Conservation (phyloP, 2,888 invertebrate genomes). For the Spodoptera picta region DNA sequence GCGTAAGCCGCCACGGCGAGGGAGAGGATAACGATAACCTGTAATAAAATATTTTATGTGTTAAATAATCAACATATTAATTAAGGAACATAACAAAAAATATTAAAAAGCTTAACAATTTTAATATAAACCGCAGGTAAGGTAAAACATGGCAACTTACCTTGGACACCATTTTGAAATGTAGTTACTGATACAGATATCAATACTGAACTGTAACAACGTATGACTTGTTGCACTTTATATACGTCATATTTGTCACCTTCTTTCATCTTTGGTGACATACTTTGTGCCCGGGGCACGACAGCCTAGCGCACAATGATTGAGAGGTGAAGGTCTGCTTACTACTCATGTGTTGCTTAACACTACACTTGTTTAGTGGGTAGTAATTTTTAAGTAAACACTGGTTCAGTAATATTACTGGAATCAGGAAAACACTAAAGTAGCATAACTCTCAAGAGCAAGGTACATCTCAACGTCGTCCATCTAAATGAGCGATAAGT, state of each 20-base stretch:
- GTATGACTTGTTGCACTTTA: slow-evolving; percentile 67
- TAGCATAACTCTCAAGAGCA: too few species aligned
- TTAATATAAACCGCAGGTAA: background rate
- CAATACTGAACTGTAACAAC: slow-evolving; percentile 71
- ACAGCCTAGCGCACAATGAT: slow-evolving; percentile 8
- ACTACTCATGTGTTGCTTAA: slow-evolving; percentile 7
- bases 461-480: too few species aligned
- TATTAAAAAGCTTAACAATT: too few species aligned
- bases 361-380: background rate
- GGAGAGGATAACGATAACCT: slow-evolving; percentile 68
- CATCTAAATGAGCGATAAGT: too few species aligned
- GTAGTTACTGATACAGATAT: slow-evolving; percentile 71
- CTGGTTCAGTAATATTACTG: too few species aligned
- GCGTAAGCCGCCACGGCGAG: slow-evolving; percentile 70
- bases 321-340: slow-evolving; percentile 42
- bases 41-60: slow-evolving; percentile 23
- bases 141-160: slow-evolving; percentile 55
- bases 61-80: too few species aligned
- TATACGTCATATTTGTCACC: slow-evolving; percentile 70
- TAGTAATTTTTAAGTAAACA: too few species aligned
- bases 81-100: too few species aligned
- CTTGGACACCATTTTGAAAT: slow-evolving; percentile 79
- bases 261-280: slow-evolving; percentile 47
- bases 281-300: slow-evolving; percentile 29
- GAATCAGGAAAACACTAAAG: too few species aligned